Evolutionary conservation across 30 jellyfish, hydroid and myxozoan species (phyloP), one percentile per base, ranked within the genome.

Genomic region (Haliclystus octoradiatus): DNA sequence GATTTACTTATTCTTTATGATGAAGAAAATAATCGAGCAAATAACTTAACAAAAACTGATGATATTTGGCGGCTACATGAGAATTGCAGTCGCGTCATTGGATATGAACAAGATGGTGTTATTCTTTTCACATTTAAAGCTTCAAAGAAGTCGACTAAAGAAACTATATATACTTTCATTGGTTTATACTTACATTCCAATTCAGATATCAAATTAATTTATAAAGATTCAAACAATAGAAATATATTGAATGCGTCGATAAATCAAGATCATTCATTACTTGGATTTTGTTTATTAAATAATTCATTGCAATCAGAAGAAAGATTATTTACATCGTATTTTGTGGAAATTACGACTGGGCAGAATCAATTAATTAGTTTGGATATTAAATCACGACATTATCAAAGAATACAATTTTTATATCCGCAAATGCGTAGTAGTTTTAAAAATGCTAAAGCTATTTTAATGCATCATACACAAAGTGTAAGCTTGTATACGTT

Each of bases 281-380:
- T 86, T 2, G 96, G 89, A 33, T 86, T 86, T 62, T 71, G 93
- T 1, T 79, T 79, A 3, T 50, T 83, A 34, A 93, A 86, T 69
- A 31, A 31, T 60, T 74, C 65, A 53, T 19, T 35, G 3, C 34
- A 24, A 27, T 61, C 31, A 2, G 83, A 72, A 1, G 28, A 28
- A 15, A 72, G 29, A 14, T 69, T 73, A 12, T 86, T 72, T 66
- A 73, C 68, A 34, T 78, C 96, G 4, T 86, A 76, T 66, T n/a
- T 86, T 0, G 96, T 93, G 0, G 96, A 86, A 65, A 73, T 86
- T 26, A 80, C 84, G 24, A 94, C 96, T 5, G n/a, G n/a, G n/a
- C 88, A 81, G 50, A 76, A 86, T 27, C 80, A 94, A 12, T 78
- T 86, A 1, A 78, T 86, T 67, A 75, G 93, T 32, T 65, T 86